Evolutionary conservation across 2,888 invertebrate genomes (phyloP).

Genomic region (Hemicrepidius hirtus): DNA sequence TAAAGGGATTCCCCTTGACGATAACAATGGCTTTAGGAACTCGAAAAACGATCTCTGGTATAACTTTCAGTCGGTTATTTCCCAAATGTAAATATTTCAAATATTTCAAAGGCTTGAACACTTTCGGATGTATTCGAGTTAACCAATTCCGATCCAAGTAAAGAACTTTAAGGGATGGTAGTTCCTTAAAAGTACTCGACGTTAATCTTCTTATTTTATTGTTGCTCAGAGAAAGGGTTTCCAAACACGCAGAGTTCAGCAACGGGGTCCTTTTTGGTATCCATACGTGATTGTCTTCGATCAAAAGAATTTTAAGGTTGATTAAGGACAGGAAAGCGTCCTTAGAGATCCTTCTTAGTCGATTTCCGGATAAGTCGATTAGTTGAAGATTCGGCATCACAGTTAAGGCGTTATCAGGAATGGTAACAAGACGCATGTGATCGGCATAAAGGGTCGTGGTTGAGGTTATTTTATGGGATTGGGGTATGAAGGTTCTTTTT

Average conservation of each 20-base stretch:
- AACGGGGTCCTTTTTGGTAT: slow-evolving; percentile 62
- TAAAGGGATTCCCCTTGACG: slow-evolving; percentile 43
- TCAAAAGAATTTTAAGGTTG: slow-evolving; percentile 62
- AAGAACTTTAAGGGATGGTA: slow-evolving; percentile 62
- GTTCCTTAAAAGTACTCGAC: slow-evolving; percentile 60
- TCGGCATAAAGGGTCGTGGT: slow-evolving; percentile 64
- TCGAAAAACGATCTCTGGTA: slow-evolving; percentile 39
- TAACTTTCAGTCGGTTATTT: slow-evolving; percentile 58
- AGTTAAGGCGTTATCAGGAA: slow-evolving; percentile 54
- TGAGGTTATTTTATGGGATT: slow-evolving; percentile 39
- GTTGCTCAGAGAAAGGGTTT: slow-evolving; percentile 64
- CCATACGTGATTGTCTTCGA: slow-evolving; percentile 57
- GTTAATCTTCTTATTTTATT: slow-evolving; percentile 63
- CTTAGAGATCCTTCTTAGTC: slow-evolving; percentile 59
- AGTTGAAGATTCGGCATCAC: slow-evolving; percentile 62
- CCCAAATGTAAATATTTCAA: slow-evolving; percentile 66
- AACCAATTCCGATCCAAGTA: slow-evolving; percentile 66
- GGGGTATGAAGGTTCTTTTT: slow-evolving; percentile 45
- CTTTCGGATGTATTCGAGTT: slow-evolving; percentile 57
- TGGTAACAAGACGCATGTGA: slow-evolving; percentile 61
- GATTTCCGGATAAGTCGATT: slow-evolving; percentile 66
- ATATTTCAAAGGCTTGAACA: slow-evolving; percentile 60
- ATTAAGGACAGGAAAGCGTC: slow-evolving; percentile 55
- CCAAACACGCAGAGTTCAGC: slow-evolving; percentile 61
- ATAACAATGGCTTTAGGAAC: slow-evolving; percentile 33